Evolutionary conservation across 1,140 invertebrate genomes (phyloP), one percentile per base, ranked within the genome.

Genomic region (Aphaenogaster floridana): DNA sequence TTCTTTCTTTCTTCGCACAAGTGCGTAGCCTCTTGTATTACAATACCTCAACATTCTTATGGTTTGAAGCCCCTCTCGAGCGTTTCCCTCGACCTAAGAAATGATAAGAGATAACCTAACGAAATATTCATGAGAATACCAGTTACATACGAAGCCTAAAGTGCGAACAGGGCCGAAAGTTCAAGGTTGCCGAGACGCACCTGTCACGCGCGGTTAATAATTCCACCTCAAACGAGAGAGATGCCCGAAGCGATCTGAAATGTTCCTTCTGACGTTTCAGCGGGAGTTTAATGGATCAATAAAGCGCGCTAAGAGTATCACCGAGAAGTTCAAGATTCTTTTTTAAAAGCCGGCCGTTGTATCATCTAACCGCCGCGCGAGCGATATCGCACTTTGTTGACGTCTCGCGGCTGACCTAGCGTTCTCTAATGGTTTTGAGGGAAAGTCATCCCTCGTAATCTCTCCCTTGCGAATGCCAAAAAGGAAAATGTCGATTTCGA

Each of bases 261-360:
- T 13, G 59, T 50, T 61, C 57, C 48, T 9, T 15, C 54, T 76
- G 69, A 63, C 34, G 69, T 84, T 84, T 61, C 48, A 74, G 8
- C 54, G 28, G 28, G 15, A 36, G 11, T 42, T 83, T 83, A 74
- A 83, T 83, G 69, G 69, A 74, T 84, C 80, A 50, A 84, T 84
- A 84, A 76, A 61, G 42, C 52, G n/a, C 69, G 45, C 42, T 61
- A 71, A 61, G 45, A 76, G 80, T 76, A 76, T 76, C 69, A 39
- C 45, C 54, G 34, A 21, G 28, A 83, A 74, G 68, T 74, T 17
- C 42, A 17, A 69, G 28, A 45, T 54, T 21, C 34, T 9, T 61
- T 72, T 86, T 89, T 74, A 78, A 89, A 89, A 88, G 68, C 21
- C n/a, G 28, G 39, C 45, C 36, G n/a, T 17, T 80, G n/a, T 21